Base-by-base conservation (phyloP, 92 coral and sea anemone genomes). In the Muricea muricata region DNA sequence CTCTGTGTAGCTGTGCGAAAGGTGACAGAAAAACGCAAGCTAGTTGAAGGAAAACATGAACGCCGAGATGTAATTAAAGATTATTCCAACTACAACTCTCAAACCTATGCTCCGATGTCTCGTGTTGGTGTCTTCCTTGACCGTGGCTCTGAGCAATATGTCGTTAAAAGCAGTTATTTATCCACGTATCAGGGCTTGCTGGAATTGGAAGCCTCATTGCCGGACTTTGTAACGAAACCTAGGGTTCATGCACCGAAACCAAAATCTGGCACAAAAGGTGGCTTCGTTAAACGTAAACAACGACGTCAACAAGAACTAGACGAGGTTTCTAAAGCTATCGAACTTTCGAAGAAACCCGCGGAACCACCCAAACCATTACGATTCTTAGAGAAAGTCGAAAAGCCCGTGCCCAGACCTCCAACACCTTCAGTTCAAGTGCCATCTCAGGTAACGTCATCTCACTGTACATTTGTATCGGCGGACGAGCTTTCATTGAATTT, bases 41-140 rank as follows among this genome's bases (percentile, higher is more conserved):
- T 88, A 7, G 99, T 97, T 31, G 99, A 97, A 86, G 99, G 99
- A n/a, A 97, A 94, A 33, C 97, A 92, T 33, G 99, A 97, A 65
- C 93, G 98, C 4, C 87, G 99, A 41, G 92, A 97, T 87, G 89
- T 97, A 35, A 97, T 97, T 58, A 85, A 93, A 48, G 99, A 97
- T 76, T 97, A 97, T 45, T 79, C 94, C 15, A 60, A 80, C 57
- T 90, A 89, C 63, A 79, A 86, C 78, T 97, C 98, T 7, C 98
- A 93, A 84, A 92, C 99, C 18, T 97, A 94, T 54, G 99, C 99
- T n/a, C 99, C 99, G 6, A 97, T 97, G 94, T 97, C 99, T 0
- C 94, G 99, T 6, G 89, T 94, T 28, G 99, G 99, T 4, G 98
- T 97, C 46, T 97, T 97, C 84, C 91, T 94, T 13, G 99, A 97